Base-by-base conservation (phyloP, 1,140 invertebrate species). In the Galendromus occidentalis region DNA sequence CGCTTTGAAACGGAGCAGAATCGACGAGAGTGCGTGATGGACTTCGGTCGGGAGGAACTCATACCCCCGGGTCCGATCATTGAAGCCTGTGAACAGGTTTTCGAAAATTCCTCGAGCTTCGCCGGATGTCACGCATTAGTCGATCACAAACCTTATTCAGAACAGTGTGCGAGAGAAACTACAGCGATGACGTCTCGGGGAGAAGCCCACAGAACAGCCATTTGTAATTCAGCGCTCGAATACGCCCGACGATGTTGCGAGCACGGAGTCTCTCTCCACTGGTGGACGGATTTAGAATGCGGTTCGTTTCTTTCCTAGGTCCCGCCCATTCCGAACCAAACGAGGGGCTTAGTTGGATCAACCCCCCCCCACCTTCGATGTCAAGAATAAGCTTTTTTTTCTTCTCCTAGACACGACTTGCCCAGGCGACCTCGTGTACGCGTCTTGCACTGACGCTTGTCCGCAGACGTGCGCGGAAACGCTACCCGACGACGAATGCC, bases 171-270 rank as follows among this genome's bases (percentile, higher is more conserved):
- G 66, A 79, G 82, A 64, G 84, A 83, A 66, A 70, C 84, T 59
- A 5, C 51, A 17, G 14, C 14, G 25, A 25, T 59, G 25, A 18
- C 25, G 2, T 85, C 85, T 70, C 75, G 80, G 70, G 77, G 76
- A 67, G 63, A 74, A 69, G 66, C 73, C 42, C 65, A 66, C 0
- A 64, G 68, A n/a, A 67, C 51, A 1, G 75, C 80, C 22, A 75
- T 81, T 5, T 90, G 87, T 71, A 74, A 76, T 14, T 76, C 80
- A 0, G 74, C 88, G 4, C 82, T 83, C 70, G 80, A 83, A 2
- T 90, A 88, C 73, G 84, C 85, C 0, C 80, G 81, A 45, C 83
- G 83, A 68, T 90, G 87, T 70, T 76, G 79, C 29, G 72, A 78
- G 25, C 75, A 79, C 47, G 84, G 83, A 9, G 76, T 88, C 0